Base-by-base conservation (phyloP, 2,113 vertebrate species). In the Coptodon bakossiorum region DNA sequence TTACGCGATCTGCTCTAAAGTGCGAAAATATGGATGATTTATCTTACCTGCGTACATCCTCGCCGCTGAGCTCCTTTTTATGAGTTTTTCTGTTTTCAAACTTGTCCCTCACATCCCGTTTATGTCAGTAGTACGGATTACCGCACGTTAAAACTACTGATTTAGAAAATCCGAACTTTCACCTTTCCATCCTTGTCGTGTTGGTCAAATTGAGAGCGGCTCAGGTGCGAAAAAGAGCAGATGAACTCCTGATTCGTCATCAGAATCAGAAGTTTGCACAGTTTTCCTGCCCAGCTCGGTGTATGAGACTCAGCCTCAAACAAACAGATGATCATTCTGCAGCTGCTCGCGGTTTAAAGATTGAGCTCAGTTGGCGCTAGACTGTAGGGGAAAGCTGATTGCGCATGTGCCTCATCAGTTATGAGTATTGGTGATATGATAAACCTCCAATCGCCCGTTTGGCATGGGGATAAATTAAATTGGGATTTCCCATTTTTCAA, bases 11-110 rank as follows among this genome's bases (percentile, higher is more conserved):
- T 27, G 40, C 22, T 4, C 16, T 27, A 50, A 78, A 50, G 7
- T 22, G 24, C 10, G 38, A 17, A 80, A 34, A 66, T 43, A 19
- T 24, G 29, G 19, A 76, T 80, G 3, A 81, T 84, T 19, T 22
- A 50, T 92, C 94, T 94, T 91, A 96, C 95, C 94, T 89, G 81
- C 80, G 54, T 12, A 85, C 94, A 95, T 95, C 92, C 57, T 94
- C 66, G 76, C 80, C 66, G 88, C 29, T 80, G 48, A 73, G 81
- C 52, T 85, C 83, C 31, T 45, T 73, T 78, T 78, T 16, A 53
- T 50, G 14, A n/a, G 12, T 48, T 82, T 86, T 13, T 66, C 34
- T 34, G 53, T 68, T 80, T 81, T 86, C 68, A 84, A 87, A 91
- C 82, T 85, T 79, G 57, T 85, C 78, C 80, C 66, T 92, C 88